A percentile compares a stretch with the other conserved stretches of the same genome.
Evolutionary conservation across 2,797 vertebrate genomes (phyloP).

Genomic region (Sternarchorhynchus goeldii): DNA sequence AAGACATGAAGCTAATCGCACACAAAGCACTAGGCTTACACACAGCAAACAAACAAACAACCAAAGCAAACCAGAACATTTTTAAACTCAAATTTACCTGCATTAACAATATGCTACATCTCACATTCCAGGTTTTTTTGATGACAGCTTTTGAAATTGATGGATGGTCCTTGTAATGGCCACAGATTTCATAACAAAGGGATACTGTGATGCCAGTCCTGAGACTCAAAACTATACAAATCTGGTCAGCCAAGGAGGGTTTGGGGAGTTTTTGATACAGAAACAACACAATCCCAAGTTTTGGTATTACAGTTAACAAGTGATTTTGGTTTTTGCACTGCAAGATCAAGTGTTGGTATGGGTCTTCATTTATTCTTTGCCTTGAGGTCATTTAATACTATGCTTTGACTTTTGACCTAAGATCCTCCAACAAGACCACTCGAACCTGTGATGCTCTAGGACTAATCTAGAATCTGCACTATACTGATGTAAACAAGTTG

Average conservation of each 20-base stretch:
- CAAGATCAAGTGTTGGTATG: too few relatives aligned
- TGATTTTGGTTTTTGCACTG: not conserved
- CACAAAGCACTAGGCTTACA: conserved; percentile 13
- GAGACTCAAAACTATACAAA: too few relatives aligned
- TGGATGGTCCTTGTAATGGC: not conserved
- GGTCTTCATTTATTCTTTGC: too few relatives aligned
- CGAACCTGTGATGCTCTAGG: too few relatives aligned
- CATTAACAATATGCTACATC: not conserved
- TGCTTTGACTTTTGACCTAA: too few relatives aligned
- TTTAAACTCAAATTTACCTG: not conserved
- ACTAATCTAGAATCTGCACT: too few relatives aligned
- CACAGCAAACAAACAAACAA: not conserved
- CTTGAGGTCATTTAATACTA: too few relatives aligned
- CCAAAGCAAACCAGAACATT: not conserved
- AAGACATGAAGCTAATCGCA: conserved; percentile 31
- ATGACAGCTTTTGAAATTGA: not conserved
- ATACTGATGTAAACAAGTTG: not conserved
- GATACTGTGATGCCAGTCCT: too few relatives aligned
- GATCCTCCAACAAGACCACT: too few relatives aligned
- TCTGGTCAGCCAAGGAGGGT: not conserved
- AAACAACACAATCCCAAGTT: not conserved
- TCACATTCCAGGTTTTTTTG: not conserved
- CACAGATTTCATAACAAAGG: not conserved
- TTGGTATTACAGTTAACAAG: not conserved
- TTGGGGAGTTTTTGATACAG: not conserved